phyloP scores from a whole-genome alignment of 2,797 vertebrate genomes.

The Remorina albescens region DNA sequence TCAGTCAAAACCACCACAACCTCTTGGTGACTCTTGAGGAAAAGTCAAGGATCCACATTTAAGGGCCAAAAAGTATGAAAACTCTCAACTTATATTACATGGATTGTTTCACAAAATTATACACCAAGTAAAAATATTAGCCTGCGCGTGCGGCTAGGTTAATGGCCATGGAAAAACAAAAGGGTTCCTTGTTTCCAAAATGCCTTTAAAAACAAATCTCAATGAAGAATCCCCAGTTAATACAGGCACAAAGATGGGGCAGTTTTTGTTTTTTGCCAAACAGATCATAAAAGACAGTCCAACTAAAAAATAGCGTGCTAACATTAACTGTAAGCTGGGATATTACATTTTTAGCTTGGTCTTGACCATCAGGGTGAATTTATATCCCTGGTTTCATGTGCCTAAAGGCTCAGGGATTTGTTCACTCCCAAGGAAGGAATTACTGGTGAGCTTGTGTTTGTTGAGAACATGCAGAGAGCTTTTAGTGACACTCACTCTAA shows the following conservation, averaged over 20 bases:
- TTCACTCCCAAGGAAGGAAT: conserved; percentile 64
- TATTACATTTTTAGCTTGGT: background rate
- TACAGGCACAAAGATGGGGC: background rate
- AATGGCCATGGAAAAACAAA: background rate
- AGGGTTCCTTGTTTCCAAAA: no score
- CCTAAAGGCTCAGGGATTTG: conserved; percentile 54
- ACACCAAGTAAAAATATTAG: background rate
- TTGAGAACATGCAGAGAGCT: conserved; percentile 71
- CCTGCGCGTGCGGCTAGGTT: background rate
- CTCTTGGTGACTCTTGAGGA: background rate
- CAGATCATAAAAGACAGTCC: background rate
- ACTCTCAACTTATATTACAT: no score
- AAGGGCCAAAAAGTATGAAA: no score
- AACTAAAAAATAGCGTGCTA: background rate
- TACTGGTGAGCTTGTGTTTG: conserved; percentile 58
- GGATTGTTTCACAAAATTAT: no score
- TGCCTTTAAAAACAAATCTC: background rate
- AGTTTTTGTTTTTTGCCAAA: background rate
- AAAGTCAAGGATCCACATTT: background rate
- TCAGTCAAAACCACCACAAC: background rate
- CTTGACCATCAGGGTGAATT: conserved; percentile 9
- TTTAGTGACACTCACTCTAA: conserved; percentile 58
- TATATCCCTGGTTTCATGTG: conserved; percentile 40
- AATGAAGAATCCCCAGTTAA: background rate
- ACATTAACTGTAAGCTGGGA: background rate